Base-by-base conservation (phyloP, 2,888 invertebrate genomes). In the Gari tellinella region DNA sequence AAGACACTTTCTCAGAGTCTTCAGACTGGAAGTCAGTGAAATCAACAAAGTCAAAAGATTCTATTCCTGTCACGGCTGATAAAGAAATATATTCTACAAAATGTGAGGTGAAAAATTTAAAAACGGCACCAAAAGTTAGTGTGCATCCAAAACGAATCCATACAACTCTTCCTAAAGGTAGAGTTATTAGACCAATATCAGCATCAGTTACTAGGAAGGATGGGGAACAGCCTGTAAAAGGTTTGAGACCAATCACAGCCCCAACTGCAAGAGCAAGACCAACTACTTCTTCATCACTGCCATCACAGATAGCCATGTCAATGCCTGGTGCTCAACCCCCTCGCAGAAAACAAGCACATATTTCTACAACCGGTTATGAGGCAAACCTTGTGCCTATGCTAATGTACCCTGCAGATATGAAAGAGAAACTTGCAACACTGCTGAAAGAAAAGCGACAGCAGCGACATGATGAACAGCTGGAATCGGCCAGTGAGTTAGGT, bases 321-420 rank as follows among this genome's bases (percentile, higher is more conserved):
- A 67, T 88, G 66, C 86, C 86, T 23, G 87, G 86, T 4, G 81
- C 72, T 7, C 55, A 62, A 2, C 78, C 74, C 12, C 67, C 49
- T 23, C 77, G 63, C 58, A 77, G 66, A 51, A 75, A 74, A 55
- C 64, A 67, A 41, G 65, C 72, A 8, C 76, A 72, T 19, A 41
- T 84, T n/a, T 72, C 84, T 10, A 82, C 87, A 0, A 81, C 89
- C 14, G 81, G 83, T 41, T 58, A 77, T 23, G 87, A 85, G 53
- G 68, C 81, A 21, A 85, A 72, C 60, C 67, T 83, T 55, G 89
- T 89, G 15, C 90, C 90, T 0, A 90, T 90, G 90, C 74, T 90
- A 53, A 91, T 91, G 88, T 91, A 89, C 60, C 83, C 91, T 4
- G 75, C 77, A 23, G 85, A 88, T 51, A 78, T 89, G 72, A 83